These are phyloP conservation scores for Drosophila pseudoobscura DNA, from an alignment of 1,140 invertebrate species.

Conservation along the genomic window DNA sequence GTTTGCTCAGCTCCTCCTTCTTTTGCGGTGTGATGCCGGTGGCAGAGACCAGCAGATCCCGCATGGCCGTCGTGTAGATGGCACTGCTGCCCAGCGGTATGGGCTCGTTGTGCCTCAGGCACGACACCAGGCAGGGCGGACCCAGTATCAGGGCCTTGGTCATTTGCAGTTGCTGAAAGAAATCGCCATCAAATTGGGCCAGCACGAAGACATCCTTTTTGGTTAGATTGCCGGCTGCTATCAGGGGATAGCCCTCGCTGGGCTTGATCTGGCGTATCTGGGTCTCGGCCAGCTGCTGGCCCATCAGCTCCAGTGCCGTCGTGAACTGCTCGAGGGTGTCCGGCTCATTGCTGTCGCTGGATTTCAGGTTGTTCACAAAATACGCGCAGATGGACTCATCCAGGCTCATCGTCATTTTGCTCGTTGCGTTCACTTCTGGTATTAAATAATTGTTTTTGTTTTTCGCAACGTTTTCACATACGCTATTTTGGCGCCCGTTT, in stretches of 20 bases:
- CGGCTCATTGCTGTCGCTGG: slow-evolving; percentile 13
- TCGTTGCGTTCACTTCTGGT: background rate
- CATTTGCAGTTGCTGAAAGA: slow-evolving; percentile 87
- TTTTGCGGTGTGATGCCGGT: slow-evolving; percentile 87
- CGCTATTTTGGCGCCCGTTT: slow-evolving; percentile 40
- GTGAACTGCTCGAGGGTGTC: slow-evolving; percentile 49
- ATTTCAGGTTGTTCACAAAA: slow-evolving; percentile 66
- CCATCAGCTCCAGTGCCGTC: slow-evolving; percentile 46
- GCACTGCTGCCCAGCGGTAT: slow-evolving; percentile 90
- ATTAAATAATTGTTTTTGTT: background rate
- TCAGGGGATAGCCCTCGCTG: slow-evolving; percentile 70
- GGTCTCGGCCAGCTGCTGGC: slow-evolving; percentile 60
- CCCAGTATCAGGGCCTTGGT: slow-evolving; percentile 90
- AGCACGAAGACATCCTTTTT: slow-evolving; percentile 91
- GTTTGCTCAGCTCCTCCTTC: slow-evolving; percentile 88
- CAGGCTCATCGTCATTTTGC: slow-evolving; percentile 60
- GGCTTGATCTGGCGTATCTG: slow-evolving; percentile 72
- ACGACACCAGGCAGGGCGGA: slow-evolving; percentile 90
- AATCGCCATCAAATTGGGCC: slow-evolving; percentile 88
- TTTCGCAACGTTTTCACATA: background rate
- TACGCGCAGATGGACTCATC: slow-evolving; percentile 77
- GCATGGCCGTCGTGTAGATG: slow-evolving; percentile 93
- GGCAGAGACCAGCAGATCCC: slow-evolving; percentile 88
- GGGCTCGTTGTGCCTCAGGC: slow-evolving; percentile 88
- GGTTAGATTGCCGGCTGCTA: slow-evolving; percentile 83